Conservation (phyloP, 2,888 invertebrate genomes). For the Camptogramma bilineatum region DNA sequence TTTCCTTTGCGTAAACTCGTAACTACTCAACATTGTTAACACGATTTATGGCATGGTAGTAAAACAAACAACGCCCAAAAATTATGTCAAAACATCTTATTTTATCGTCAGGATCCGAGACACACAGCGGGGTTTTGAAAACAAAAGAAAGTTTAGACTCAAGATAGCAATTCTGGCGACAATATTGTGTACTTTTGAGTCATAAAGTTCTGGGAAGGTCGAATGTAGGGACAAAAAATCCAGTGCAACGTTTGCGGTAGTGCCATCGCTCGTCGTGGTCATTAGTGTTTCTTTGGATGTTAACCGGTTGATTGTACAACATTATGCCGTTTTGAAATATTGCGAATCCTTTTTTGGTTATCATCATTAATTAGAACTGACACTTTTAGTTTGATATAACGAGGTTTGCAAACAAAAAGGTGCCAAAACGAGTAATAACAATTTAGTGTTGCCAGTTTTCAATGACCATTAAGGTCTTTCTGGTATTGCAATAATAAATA, state of each 20-base stretch:
- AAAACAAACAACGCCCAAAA: slow-evolving; percentile 45
- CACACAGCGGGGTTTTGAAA: slow-evolving; percentile 62
- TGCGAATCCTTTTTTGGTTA: slow-evolving; percentile 55
- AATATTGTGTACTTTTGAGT: slow-evolving; percentile 69
- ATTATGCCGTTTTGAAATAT: slow-evolving; percentile 66
- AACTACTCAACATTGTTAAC: slow-evolving; percentile 47
- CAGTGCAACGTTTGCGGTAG: slow-evolving; percentile 63
- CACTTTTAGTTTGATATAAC: slow-evolving; percentile 34
- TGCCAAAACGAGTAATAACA: not conserved
- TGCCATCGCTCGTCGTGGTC: slow-evolving; percentile 59
- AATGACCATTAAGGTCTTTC: not conserved
- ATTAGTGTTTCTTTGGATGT: slow-evolving; percentile 64
- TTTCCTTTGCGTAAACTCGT: slow-evolving; percentile 50
- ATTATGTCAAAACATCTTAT: slow-evolving; percentile 68
- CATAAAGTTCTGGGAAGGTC: slow-evolving; percentile 74
- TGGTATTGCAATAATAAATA: slow-evolving; percentile 3
- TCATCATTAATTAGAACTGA: slow-evolving; percentile 58
- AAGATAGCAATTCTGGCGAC: slow-evolving; percentile 47
- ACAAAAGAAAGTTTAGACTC: slow-evolving; percentile 71
- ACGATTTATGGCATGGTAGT: slow-evolving; percentile 42
- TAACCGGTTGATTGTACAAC: slow-evolving; percentile 49
- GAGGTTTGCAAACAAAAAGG: slow-evolving; percentile 18
- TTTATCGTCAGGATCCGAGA: slow-evolving; percentile 64
- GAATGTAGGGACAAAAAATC: slow-evolving; percentile 65
- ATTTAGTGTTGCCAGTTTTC: not conserved